Conservation (phyloP, 2,888 invertebrate species). For the Drosophila quinaria region DNA sequence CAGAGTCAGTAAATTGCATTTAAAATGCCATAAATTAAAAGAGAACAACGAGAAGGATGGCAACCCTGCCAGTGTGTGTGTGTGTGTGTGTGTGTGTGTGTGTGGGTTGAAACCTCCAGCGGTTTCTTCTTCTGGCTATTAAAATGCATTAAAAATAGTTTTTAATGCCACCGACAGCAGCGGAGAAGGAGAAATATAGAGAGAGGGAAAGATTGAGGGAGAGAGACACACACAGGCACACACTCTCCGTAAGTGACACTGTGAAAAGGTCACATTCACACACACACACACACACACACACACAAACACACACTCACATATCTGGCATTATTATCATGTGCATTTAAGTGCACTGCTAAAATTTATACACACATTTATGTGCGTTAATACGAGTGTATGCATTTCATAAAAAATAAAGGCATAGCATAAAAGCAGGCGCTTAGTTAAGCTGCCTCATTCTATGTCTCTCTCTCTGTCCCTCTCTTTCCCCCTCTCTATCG, state of each 20-base stretch:
- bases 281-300: too few species aligned
- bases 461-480: background rate
- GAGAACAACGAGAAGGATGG: conserved; percentile 43
- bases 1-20: conserved; percentile 70
- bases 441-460: background rate
- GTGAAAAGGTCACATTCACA: conserved; percentile 47
- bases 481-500: background rate
- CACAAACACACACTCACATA: conserved; percentile 14
- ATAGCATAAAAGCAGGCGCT: conserved; percentile 28
- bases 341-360: conserved; percentile 48
- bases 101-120: conserved; percentile 8
- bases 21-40: conserved; percentile 77
- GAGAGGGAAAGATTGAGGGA: background rate
- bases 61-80: conserved; percentile 9
- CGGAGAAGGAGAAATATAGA: background rate
- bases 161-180: conserved; percentile 47
- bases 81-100: conserved; percentile 3
- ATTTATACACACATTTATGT: conserved; percentile 35
- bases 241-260: conserved; percentile 17
- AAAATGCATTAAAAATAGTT: conserved; percentile 73
- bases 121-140: conserved; percentile 46
- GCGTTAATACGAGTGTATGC: conserved; percentile 31
- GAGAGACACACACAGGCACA: too few species aligned
- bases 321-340: conserved; percentile 45
- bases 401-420: conserved; percentile 24